Percentiles rank a stretch among this genome's conserved stretches.
phyloP scores from a whole-genome alignment of 2,888 invertebrate genomes.

The Gastrophysa polygoni region DNA sequence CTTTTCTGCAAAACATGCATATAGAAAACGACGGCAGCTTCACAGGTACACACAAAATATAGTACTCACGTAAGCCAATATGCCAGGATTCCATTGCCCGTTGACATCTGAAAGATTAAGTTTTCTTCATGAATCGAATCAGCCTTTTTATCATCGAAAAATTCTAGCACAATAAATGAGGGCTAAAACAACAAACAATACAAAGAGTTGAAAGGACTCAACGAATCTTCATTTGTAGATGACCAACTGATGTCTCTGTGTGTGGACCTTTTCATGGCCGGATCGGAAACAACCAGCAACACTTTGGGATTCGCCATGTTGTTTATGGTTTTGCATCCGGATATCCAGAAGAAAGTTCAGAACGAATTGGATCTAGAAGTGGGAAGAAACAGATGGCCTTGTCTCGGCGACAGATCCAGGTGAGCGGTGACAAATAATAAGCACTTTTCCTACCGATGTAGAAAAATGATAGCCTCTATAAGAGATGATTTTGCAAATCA shows the following conservation, averaged over 20 bases:
- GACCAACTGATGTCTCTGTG: constrained; percentile 60
- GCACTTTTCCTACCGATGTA: too few relatives aligned
- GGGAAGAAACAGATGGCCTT: constrained; percentile 63
- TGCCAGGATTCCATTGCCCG: too few relatives aligned
- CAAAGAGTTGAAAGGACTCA: too few relatives aligned
- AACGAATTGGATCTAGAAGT: constrained; percentile 66
- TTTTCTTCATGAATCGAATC: too few relatives aligned
- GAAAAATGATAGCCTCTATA: too few relatives aligned
- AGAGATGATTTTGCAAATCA: too few relatives aligned
- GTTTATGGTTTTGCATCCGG: constrained; percentile 63
- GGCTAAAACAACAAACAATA: too few relatives aligned
- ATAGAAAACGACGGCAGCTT: constrained; percentile 57
- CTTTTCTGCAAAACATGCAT: constrained; percentile 66
- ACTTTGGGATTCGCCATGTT: constrained; percentile 67
- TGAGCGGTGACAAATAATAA: constrained; percentile 44
- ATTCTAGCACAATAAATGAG: too few relatives aligned
- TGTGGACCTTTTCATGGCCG: constrained; percentile 72
- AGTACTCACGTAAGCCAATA: too few relatives aligned
- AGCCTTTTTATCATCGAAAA: too few relatives aligned
- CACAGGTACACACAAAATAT: too few relatives aligned
- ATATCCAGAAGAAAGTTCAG: constrained; percentile 65
- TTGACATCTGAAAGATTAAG: too few relatives aligned
- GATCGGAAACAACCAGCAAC: constrained; percentile 73
- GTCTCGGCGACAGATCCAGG: constrained; percentile 63
- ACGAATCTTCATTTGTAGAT: constrained; percentile 42